A percentile compares a stretch with the other conserved stretches of the same genome.
These are phyloP conservation scores for Scaptomyza reducta DNA, from an alignment of 2,888 invertebrate genomes.

Conservation along the genomic window DNA sequence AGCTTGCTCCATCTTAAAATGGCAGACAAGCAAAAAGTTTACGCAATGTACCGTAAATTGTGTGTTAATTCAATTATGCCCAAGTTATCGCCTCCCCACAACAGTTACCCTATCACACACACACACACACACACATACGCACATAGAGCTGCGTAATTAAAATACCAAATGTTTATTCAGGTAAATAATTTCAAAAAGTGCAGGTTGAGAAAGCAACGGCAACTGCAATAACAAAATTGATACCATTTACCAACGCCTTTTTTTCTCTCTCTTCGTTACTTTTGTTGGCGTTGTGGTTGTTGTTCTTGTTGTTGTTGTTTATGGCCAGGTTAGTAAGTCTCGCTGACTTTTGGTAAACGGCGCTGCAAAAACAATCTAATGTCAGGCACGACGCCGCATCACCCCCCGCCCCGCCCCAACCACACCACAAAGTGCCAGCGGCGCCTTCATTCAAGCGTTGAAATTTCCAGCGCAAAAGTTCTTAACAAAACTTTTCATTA, in stretches of 20 bases:
- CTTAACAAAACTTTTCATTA: constrained; percentile 79
- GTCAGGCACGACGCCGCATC: constrained; percentile 47
- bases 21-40: constrained; percentile 65
- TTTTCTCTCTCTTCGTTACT: background rate
- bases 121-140: constrained; percentile 14
- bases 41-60: constrained; percentile 80
- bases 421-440: background rate
- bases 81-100: constrained; percentile 57
- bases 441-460: constrained; percentile 71
- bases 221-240: constrained; percentile 71
- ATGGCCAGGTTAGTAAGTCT: constrained; percentile 60
- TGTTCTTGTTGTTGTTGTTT: constrained; percentile 38
- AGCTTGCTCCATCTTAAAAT: constrained; percentile 14
- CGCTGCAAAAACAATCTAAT: constrained; percentile 68
- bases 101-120: constrained; percentile 19
- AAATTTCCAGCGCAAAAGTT: constrained; percentile 76
- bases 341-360: constrained; percentile 68
- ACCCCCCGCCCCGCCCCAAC: background rate
- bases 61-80: constrained; percentile 82
- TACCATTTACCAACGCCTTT: constrained; percentile 50
- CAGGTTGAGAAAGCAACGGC: constrained; percentile 47
- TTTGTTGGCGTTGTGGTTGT: too few relatives aligned
- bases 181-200: constrained; percentile 80
- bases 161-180: constrained; percentile 82
- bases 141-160: constrained; percentile 72